Base-by-base conservation (phyloP, 2,113 vertebrate species). In the Cebus imitator region DNA sequence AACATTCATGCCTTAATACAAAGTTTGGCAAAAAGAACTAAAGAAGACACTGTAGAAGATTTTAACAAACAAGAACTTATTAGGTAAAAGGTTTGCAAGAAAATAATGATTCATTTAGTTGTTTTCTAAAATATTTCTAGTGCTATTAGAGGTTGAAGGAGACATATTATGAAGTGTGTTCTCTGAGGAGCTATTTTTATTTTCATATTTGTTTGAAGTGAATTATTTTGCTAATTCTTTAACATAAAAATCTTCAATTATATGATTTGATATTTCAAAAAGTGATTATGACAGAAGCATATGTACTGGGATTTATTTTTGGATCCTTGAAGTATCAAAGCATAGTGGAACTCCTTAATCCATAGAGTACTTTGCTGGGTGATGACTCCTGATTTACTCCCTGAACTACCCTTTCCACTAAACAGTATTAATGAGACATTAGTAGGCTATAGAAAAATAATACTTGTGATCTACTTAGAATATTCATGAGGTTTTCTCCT, bases 11-110 rank as follows among this genome's bases (percentile, higher is more conserved):
- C 40, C 70, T 91, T 96, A 57, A 88, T 91, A 32, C 17, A 68
- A 83, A 80, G 30, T 83, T 84, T 95, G 84, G 75, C 30, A 87
- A 90, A 93, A 76, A 66, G 25, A 96, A 75, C 11, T 83, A 66
- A 95, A 73, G 32, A 90, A 83, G 12, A 79, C 5, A 92, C 32
- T 25, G 58, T 40, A 86, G 21, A 35, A 78, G 61, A 94, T 72
- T 92, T 82, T 72, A 82, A 75, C 57, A 86, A 58, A 87, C 64
- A 87, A 81, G 94, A n/a, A 66, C 14, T n/a, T 32, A 64, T 81
- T 21, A 66, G 32, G 23, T 70, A 78, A 82, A 76, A 85, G n/a
- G 80, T 78, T 87, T 11, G 1, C 75, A 55, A 70, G 86, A 16
- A 86, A 94, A 87, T 72, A 78, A 68, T 48, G 75, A 70, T 68